Evolutionary conservation across 2,888 invertebrate species (phyloP).

Genomic region (Amphiduros pacificus): DNA sequence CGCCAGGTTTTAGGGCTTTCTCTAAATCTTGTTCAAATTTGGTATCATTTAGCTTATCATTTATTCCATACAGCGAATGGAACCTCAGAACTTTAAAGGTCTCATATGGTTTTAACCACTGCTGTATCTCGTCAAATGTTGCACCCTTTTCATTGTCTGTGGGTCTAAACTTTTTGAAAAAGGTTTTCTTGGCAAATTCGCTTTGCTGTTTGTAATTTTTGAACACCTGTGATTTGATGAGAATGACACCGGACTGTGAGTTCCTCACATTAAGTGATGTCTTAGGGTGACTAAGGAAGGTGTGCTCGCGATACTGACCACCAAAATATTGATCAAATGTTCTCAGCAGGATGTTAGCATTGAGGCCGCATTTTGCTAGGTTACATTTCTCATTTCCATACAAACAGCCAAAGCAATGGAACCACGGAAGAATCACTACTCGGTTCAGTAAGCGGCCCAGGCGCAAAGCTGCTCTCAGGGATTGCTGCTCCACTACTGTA

Average conservation of each 20-base stretch:
- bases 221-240: background rate
- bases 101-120: slow-evolving; percentile 17
- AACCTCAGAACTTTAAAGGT: slow-evolving; percentile 19
- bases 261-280: background rate
- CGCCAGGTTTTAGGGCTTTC: too few species aligned
- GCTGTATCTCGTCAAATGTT: slow-evolving; percentile 14
- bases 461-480: background rate
- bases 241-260: slow-evolving; percentile 1
- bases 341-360: too few species aligned
- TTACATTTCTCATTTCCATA: too few species aligned
- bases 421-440: slow-evolving; percentile 7
- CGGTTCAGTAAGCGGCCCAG: slow-evolving; percentile 2
- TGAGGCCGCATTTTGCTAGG: too few species aligned
- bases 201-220: background rate
- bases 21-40: too few species aligned
- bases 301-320: slow-evolving; percentile 17
- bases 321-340: too few species aligned
- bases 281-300: slow-evolving; percentile 7
- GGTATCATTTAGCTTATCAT: too few species aligned
- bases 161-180: too few species aligned
- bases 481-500: background rate
- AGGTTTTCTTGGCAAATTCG: too few species aligned
- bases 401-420: slow-evolving; percentile 9
- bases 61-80: slow-evolving; percentile 28
- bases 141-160: background rate